Conservation (phyloP, 2,797 vertebrate species). For the Coregonus sp. region DNA sequence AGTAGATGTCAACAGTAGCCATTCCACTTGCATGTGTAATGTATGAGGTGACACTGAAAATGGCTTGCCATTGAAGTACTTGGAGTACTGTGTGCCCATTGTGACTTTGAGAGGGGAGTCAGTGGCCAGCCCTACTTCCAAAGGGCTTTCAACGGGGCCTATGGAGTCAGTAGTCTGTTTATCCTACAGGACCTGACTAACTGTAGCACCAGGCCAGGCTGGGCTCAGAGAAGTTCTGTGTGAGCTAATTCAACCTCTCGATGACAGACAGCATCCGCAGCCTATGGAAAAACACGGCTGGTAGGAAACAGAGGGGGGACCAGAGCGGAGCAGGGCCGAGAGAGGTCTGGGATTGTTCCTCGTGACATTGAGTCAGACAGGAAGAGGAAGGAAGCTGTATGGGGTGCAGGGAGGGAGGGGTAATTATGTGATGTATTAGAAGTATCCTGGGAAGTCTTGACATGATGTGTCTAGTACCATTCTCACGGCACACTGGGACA, state of each 20-base stretch:
- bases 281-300: constrained; percentile 13
- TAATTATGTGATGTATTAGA: constrained; percentile 52
- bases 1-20: neutral
- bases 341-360: constrained; percentile 45
- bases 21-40: neutral
- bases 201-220: neutral
- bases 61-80: neutral
- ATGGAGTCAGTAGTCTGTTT: neutral
- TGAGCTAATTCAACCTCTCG: neutral
- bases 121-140: neutral
- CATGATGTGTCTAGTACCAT: constrained; percentile 26
- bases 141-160: neutral
- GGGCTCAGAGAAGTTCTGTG: neutral
- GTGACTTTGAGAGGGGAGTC: neutral
- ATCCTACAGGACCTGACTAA: neutral
- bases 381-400: constrained; percentile 65
- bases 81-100: neutral
- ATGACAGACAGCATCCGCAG: constrained; percentile 40
- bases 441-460: constrained; percentile 47
- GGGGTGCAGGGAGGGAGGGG: constrained; percentile 29
- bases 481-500: constrained; percentile 22
- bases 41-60: neutral
- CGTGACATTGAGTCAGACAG: constrained; percentile 66
- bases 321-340: constrained; percentile 21
- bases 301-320: constrained; percentile 42